A percentile compares a stretch with the other conserved stretches of the same genome.
phyloP scores from a whole-genome alignment of 2,888 invertebrate genomes.

The Drosophila sordidula region DNA sequence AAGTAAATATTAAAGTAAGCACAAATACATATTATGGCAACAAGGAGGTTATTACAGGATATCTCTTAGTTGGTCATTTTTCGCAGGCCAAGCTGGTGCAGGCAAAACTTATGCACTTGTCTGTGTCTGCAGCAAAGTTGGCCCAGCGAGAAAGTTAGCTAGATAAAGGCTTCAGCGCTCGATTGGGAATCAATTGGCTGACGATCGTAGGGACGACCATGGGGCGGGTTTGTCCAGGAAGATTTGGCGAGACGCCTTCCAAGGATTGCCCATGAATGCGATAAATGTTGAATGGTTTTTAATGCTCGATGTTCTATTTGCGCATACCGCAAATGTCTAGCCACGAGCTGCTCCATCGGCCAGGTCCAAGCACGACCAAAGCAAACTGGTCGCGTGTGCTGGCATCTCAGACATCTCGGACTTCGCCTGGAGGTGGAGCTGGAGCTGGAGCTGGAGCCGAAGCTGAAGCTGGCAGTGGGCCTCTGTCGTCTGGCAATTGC shows the following conservation, averaged over 20 bases:
- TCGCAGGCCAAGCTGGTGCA: neutral
- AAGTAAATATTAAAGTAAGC: too few relatives aligned
- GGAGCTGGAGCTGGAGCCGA: neutral
- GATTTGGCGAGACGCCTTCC: neutral
- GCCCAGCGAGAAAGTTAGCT: neutral
- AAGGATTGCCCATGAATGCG: conserved; percentile 33
- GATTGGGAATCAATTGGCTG: conserved; percentile 29
- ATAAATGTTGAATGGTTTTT: conserved; percentile 64
- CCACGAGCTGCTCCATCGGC: conserved; percentile 14
- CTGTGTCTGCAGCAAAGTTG: conserved; percentile 16
- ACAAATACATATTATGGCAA: neutral
- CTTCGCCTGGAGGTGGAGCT: neutral
- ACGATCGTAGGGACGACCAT: neutral
- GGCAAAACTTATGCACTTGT: conserved; percentile 23
- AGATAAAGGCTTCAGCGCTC: neutral
- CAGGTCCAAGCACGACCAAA: conserved; percentile 45
- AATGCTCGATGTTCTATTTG: conserved; percentile 56
- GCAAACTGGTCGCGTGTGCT: conserved; percentile 69
- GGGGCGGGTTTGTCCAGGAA: neutral
- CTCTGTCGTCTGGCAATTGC: conserved; percentile 60
- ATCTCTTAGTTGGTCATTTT: neutral
- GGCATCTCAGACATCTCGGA: conserved; percentile 67
- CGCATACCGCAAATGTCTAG: conserved; percentile 64
- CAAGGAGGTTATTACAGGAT: neutral
- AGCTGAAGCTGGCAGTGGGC: neutral